Evolutionary conservation across 2,888 invertebrate species (phyloP), one percentile per base, ranked within the genome.

Genomic region (Mylabris sibirica): DNA sequence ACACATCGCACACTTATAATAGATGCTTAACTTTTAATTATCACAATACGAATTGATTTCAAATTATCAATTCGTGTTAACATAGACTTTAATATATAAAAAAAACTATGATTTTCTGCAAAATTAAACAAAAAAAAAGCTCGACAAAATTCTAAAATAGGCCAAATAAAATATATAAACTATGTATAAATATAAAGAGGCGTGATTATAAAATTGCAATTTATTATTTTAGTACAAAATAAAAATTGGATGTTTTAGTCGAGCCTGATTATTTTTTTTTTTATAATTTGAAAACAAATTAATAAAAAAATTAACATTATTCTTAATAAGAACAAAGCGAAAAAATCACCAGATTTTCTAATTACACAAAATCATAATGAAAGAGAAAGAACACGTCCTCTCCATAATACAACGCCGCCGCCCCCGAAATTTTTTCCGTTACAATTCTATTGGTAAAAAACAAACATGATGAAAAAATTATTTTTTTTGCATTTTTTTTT

Each of bases 81-180:
- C 78, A 80, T 84, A 84, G 82, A 83, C 24, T 83, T 83, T 83
- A 83, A 83, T 82, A 82, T 30, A 30, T 30, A 83, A 80, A 78
- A 83, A 82, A 82, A 81, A 76, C 81, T 75, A 76, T 76, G 22
- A 22, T 57, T 64, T 63, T 44, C 12, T 20, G 44, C 14, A 49
- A 17, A 24, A 63, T 63, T 59, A 68, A 65, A 64, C 14, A 67
- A 68, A 65, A 65, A 65, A 64, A 59, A 66, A 65, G 66, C 65
- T 69, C 68, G 64, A 60, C 61, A 66, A 61, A 65, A 68, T 66
- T 64, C 3, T 76, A 80, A 77, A 77, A 81, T 82, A 83, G 82
- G 82, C 81, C 81, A n/a, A n/a, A n/a, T n/a, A n/a, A n/a, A n/a
- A n/a, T n/a, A n/a, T n/a, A n/a, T n/a, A n/a, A n/a, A 63, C 17